These are phyloP conservation scores for Caloenas nicobarica DNA, from an alignment of 2,113 vertebrate species.

Conservation along the genomic window DNA sequence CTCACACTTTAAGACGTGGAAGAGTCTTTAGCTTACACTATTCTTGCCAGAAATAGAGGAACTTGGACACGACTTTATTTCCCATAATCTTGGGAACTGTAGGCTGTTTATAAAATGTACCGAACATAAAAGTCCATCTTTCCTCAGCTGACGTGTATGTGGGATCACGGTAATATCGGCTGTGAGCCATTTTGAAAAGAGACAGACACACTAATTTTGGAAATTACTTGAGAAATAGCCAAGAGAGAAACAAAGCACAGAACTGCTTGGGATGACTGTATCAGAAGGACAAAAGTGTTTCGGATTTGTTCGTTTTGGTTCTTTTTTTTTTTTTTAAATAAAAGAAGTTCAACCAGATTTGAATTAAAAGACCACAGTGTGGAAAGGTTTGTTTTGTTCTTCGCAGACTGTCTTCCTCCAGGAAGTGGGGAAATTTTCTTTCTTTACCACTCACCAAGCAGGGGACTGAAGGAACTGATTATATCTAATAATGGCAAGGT, in stretches of 20 bases:
- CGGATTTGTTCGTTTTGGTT: neutral
- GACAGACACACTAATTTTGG: neutral
- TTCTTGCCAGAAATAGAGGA: neutral
- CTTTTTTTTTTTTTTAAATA: neutral
- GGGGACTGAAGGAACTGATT: neutral
- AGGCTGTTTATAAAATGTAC: neutral
- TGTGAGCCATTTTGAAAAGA: neutral
- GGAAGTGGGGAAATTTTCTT: neutral
- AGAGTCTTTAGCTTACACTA: neutral
- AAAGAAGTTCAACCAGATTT: neutral
- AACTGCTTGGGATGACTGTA: neutral
- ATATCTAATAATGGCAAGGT: neutral
- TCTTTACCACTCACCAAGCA: neutral
- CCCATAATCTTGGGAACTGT: neutral
- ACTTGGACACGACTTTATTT: neutral
- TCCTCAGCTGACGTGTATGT: neutral
- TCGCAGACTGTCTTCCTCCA: neutral
- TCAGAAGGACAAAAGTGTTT: neutral
- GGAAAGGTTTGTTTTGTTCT: neutral
- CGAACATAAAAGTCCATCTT: neutral
- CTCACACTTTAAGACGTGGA: neutral
- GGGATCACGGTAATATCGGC: neutral
- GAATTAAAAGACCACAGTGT: neutral
- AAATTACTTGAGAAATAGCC: neutral
- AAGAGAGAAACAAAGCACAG: neutral